A percentile compares a stretch with the other conserved stretches of the same genome.
Evolutionary conservation across 2,797 vertebrate genomes (phyloP).

Genomic region (Coccyzus lansbergi): DNA sequence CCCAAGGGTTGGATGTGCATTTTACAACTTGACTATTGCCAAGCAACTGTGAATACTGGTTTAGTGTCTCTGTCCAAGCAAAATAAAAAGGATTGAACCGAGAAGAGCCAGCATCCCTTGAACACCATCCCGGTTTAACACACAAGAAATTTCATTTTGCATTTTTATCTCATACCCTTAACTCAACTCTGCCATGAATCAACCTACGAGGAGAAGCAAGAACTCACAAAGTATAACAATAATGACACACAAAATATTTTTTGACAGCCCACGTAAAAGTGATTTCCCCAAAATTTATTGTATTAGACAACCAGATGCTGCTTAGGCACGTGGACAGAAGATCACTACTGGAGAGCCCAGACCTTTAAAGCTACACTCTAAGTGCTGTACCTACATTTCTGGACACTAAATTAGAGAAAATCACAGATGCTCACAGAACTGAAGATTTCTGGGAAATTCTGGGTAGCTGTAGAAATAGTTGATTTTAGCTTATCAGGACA

Average conservation of each 20-base stretch:
- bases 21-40: neutral
- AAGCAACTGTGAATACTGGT: neutral
- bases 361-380: neutral
- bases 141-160: neutral
- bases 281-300: neutral
- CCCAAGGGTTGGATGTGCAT: slow-evolving; percentile 39
- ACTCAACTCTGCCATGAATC: neutral
- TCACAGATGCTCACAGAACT: neutral
- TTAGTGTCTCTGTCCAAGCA: neutral
- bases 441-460: neutral
- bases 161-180: neutral
- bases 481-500: neutral
- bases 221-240: neutral
- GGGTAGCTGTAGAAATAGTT: neutral
- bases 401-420: neutral
- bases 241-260: neutral
- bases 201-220: neutral
- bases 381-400: neutral
- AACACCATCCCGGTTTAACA: neutral
- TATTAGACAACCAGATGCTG: neutral
- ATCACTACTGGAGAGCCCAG: neutral
- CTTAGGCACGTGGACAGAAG: neutral
- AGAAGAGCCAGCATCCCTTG: neutral
- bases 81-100: neutral
- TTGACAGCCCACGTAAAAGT: neutral